Evolutionary conservation across 2,888 invertebrate species (phyloP), one percentile per base, ranked within the genome.

Genomic region (Ornithoptera priamus): DNA sequence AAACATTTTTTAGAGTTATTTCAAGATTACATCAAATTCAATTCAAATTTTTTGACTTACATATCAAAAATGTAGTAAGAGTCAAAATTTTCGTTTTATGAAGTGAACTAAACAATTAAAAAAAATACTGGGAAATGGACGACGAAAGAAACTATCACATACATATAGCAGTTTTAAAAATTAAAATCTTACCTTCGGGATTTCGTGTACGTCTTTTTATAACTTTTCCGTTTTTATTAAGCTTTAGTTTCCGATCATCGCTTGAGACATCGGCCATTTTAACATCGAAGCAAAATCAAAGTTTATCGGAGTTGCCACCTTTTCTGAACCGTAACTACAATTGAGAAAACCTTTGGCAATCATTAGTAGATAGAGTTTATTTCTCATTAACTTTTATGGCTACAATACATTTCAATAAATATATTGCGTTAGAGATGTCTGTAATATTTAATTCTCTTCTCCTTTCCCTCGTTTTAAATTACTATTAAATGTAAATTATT

Each of bases 251-350:
- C 74, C 91, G 87, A 57, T 92, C 92, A 82, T 78, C 85, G 78
- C 81, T 89, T 88, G 91, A 84, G 92, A 92, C 92, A 92, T 93
- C 93, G 86, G 93, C 93, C 93, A 93, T 93, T 93, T 92, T 93
- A 85, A 75, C 87, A 90, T 87, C 89, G 81, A 85, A 87, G 85
- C 83, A 78, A 71, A 39, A 66, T 39, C 59, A 57, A 62, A 68
- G 53, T 59, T 68, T 62, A 42, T 2, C 50, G 17, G 50, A 15
- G 50, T 50, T 50, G 50, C 50, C 17, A 50, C 2, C 50, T 15
- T 50, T 50, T 50, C 2, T 50, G 50, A 50, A 50, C 50, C 17
- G 50, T 15, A 50, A 39, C 7, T 39, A 10, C 39, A 39, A 39
- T 39, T 39, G 39, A 6, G 7, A 10, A 39, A 39, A 39, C 39